These are phyloP conservation scores for Cirrhinus molitorella DNA, from an alignment of 2,797 vertebrate species.

Conservation along the genomic window DNA sequence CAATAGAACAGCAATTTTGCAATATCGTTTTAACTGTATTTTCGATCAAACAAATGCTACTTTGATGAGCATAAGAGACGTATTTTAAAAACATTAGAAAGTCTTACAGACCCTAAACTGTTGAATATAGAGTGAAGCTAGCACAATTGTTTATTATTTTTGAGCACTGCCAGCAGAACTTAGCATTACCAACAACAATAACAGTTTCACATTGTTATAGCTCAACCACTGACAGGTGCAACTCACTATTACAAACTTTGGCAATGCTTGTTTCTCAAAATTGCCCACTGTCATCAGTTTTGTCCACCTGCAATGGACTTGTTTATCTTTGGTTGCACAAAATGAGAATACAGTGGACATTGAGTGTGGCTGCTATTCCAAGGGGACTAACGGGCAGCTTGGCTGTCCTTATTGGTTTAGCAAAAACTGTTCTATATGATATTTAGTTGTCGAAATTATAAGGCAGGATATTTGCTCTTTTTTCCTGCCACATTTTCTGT, in stretches of 20 bases:
- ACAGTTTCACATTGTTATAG: constrained; percentile 28
- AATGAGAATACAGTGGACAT: constrained; percentile 11
- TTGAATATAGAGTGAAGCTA: background rate
- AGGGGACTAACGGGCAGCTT: background rate
- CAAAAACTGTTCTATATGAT: background rate
- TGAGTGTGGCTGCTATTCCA: background rate
- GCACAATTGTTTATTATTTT: constrained; percentile 19
- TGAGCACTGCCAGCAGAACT: constrained; percentile 16
- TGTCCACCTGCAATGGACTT: constrained; percentile 25
- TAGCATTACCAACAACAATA: background rate
- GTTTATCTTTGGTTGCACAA: constrained; percentile 33
- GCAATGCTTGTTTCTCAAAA: constrained; percentile 14
- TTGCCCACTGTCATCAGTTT: constrained; percentile 44
- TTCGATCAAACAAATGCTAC: background rate
- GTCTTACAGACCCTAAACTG: background rate
- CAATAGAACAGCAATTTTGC: background rate
- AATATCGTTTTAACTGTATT: background rate
- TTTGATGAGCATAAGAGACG: no score
- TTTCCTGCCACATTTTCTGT: background rate
- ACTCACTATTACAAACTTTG: constrained; percentile 39
- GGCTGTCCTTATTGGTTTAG: constrained; percentile 2
- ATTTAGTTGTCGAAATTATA: background rate
- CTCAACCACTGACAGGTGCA: constrained; percentile 41
- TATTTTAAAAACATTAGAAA: background rate
- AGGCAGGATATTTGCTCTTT: no score